Evolutionary conservation across 2,113 vertebrate genomes (phyloP), one percentile per base, ranked within the genome.

Genomic region (Paraplagusia blochii): DNA sequence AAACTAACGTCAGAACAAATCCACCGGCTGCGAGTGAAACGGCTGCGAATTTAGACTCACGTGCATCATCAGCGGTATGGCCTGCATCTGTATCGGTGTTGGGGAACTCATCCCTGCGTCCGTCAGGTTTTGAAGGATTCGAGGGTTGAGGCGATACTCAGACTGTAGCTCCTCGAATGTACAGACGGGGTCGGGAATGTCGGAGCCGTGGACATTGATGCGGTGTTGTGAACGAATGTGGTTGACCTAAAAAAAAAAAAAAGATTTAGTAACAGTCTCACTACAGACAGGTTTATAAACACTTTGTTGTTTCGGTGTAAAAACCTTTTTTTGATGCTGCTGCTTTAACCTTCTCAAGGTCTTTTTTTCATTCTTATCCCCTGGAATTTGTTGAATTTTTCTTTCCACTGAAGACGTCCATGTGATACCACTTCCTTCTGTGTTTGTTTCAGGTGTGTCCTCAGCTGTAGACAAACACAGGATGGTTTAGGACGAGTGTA

Each of bases 41-140:
- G 5, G n/a, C n/a, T 16, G 35, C 13, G 4, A 1, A 14, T 11
- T 0, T 16, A 2, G 16, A 75, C 93, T 83, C 53, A 98, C 95
- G 0, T 98, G 95, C 79, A 98, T 89, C 95, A 99, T 98, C 76
- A 94, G 88, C 0, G 96, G 96, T 56, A 96, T 92, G 0, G 95
- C 94, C 88, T 99, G 96, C 96, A 97, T 98, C 90, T 99, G 96
- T 62, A 99, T 93, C 0, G 96, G 91, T 0, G 96, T 98, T 0
- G 96, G 96, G 0, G 66, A 78, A 4, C 57, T 89, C 72, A 96
- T 94, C 0, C 95, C 95, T 4, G 93, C 90, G 0, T 91, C 88
- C 11, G 68, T 86, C 49, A 99, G 85, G 29, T 95, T 96, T 80
- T 94, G 91, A 66, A 99, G 74, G 53, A 98, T 63, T 17, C 72